phyloP scores from a whole-genome alignment of 35 echinoderm and acorn worm species.

The Heliocidaris tuberculata region DNA sequence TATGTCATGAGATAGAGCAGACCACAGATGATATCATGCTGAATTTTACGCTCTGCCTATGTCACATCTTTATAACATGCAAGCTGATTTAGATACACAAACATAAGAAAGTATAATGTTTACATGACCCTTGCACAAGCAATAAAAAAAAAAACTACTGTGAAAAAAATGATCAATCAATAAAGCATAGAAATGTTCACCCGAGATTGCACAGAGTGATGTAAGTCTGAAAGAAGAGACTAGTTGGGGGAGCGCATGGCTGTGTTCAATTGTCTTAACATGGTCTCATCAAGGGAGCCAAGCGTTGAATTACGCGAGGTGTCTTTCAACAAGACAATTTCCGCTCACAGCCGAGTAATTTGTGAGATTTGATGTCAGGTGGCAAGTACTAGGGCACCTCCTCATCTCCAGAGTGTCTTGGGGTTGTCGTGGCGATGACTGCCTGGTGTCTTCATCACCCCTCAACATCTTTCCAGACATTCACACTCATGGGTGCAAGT shows the following conservation, averaged over 20 bases:
- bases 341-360: conserved; percentile 39
- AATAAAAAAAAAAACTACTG: neutral
- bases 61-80: too few species aligned
- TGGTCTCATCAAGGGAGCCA: conserved; percentile 30
- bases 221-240: neutral
- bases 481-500: neutral
- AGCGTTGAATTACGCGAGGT: conserved; percentile 51
- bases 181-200: neutral
- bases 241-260: neutral
- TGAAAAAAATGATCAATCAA: neutral
- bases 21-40: neutral
- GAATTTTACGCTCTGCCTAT: neutral
- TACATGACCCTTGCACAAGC: too few species aligned
- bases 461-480: conserved; percentile 21
- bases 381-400: conserved; percentile 42
- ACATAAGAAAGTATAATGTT: too few species aligned
- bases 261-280: conserved; percentile 43
- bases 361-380: conserved; percentile 51
- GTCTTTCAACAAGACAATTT: conserved; percentile 50
- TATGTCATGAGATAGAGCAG: neutral
- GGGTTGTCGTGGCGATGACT: conserved; percentile 25
- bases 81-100: too few species aligned
- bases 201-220: neutral
- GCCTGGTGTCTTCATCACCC: neutral
- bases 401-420: neutral